phyloP scores from a whole-genome alignment of 1,140 invertebrate genomes.

The Chymomyza costata region DNA sequence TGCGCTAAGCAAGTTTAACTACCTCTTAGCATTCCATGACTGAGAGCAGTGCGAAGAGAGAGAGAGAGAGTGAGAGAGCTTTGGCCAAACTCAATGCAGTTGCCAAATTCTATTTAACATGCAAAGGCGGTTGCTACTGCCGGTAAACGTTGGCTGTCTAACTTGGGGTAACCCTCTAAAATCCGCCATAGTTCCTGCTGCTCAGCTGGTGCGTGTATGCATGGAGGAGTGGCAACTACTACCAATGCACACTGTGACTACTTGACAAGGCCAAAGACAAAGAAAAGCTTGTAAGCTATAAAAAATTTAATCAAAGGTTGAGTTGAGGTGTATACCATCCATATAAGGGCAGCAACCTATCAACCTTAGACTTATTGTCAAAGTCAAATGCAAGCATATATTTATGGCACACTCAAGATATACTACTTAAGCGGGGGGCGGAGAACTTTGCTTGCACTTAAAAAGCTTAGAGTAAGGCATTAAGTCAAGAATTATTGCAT shows the following conservation, averaged over 20 bases:
- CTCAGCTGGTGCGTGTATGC: too few relatives aligned
- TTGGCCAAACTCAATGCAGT: conserved; percentile 6
- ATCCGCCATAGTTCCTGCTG: too few relatives aligned
- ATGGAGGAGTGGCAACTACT: too few relatives aligned
- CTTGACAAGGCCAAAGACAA: conserved; percentile 16
- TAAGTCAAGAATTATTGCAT: too few relatives aligned
- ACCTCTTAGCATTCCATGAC: conserved; percentile 32
- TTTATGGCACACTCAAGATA: too few relatives aligned
- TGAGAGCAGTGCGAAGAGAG: not conserved
- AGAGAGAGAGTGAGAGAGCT: conserved; percentile 9
- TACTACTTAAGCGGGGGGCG: too few relatives aligned
- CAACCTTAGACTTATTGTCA: conserved; percentile 52
- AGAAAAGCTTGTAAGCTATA: too few relatives aligned
- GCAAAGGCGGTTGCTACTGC: conserved; percentile 33
- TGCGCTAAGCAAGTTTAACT: conserved; percentile 43
- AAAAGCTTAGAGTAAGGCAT: too few relatives aligned
- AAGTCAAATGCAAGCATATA: conserved; percentile 50
- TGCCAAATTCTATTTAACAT: conserved; percentile 45
- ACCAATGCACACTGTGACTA: conserved; percentile 19
- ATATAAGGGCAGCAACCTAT: conserved; percentile 4
- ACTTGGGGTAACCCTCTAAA: too few relatives aligned
- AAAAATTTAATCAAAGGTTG: conserved; percentile 1
- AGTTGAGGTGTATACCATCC: not conserved
- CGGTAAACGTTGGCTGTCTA: conserved; percentile 15
- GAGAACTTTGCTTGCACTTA: too few relatives aligned